Percentiles rank a stretch among this genome's conserved stretches.
Evolutionary conservation across 2,888 invertebrate species (phyloP).

Genomic region (Charanyca ferruginea): DNA sequence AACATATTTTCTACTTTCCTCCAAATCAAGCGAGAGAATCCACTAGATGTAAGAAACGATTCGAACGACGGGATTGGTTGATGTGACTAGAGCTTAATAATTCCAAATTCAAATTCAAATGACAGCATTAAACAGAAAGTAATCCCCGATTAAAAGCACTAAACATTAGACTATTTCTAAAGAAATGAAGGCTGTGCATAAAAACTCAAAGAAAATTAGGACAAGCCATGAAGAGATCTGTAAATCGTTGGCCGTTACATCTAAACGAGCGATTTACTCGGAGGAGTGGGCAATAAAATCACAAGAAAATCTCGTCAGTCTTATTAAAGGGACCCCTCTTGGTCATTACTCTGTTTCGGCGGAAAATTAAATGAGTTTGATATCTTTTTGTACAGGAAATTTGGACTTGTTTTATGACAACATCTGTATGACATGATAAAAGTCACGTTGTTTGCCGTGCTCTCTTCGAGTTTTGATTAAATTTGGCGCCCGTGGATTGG

Average conservation of each 20-base stretch:
- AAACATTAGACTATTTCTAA: slow-evolving; percentile 42
- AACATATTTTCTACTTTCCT: no score
- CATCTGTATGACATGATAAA: slow-evolving; percentile 66
- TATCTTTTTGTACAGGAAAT: slow-evolving; percentile 69
- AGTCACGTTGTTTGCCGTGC: slow-evolving; percentile 29
- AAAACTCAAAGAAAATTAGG: slow-evolving; percentile 79
- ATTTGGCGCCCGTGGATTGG: slow-evolving; percentile 41
- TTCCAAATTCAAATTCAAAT: slow-evolving; percentile 10
- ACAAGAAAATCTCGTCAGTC: slow-evolving; percentile 78
- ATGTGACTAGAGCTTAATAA: no score
- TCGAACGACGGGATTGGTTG: no score
- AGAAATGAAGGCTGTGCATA: slow-evolving; percentile 49
- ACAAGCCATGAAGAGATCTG: slow-evolving; percentile 77
- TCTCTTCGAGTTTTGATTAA: slow-evolving; percentile 62
- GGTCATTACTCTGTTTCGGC: slow-evolving; percentile 81
- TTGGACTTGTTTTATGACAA: slow-evolving; percentile 67
- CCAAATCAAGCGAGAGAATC: no score
- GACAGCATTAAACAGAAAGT: slow-evolving; percentile 5
- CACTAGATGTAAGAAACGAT: no score
- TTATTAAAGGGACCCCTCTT: slow-evolving; percentile 77
- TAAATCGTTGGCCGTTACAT: slow-evolving; percentile 80
- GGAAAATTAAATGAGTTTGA: slow-evolving; percentile 80
- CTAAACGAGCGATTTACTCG: slow-evolving; percentile 81
- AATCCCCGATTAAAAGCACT: slow-evolving; percentile 30
- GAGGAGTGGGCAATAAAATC: slow-evolving; percentile 81